Evolutionary conservation across 2,888 invertebrate species (phyloP).

Genomic region (Piscicola geometra): DNA sequence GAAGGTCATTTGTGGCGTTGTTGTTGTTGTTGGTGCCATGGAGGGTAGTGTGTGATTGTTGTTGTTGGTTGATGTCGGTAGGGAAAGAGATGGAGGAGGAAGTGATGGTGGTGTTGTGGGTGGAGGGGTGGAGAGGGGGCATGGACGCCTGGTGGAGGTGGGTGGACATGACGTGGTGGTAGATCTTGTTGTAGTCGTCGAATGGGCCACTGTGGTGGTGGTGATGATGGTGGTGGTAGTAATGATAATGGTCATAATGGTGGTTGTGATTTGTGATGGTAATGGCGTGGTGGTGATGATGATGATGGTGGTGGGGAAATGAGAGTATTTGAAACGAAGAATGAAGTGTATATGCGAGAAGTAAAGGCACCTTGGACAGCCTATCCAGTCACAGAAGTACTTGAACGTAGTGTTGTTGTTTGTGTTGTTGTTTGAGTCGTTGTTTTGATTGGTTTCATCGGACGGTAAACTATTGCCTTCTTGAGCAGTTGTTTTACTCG

Average conservation of each 20-base stretch:
- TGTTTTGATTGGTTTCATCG: too few relatives aligned
- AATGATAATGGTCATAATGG: neutral
- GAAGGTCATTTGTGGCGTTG: neutral
- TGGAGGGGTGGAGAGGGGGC: neutral
- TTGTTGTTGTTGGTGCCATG: neutral
- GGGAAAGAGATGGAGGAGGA: neutral
- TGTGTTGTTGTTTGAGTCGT: neutral
- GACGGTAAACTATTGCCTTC: neutral
- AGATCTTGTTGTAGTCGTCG: neutral
- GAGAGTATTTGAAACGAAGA: too few relatives aligned
- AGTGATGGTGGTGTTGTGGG: neutral
- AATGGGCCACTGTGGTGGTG: neutral
- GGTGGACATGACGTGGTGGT: neutral
- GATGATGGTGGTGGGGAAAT: too few relatives aligned
- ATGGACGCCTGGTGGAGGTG: neutral
- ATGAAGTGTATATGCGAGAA: too few relatives aligned
- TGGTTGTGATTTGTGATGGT: too few relatives aligned
- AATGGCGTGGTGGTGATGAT: too few relatives aligned
- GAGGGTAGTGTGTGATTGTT: neutral
- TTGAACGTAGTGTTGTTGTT: neutral
- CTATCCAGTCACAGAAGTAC: constrained; percentile 5
- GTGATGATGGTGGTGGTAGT: neutral
- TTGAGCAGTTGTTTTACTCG: too few relatives aligned
- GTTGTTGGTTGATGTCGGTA: too few relatives aligned
- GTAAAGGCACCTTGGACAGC: neutral